Evolutionary conservation across 1,140 invertebrate genomes (phyloP), one percentile per base, ranked within the genome.

Genomic region (Hestina assimilis): DNA sequence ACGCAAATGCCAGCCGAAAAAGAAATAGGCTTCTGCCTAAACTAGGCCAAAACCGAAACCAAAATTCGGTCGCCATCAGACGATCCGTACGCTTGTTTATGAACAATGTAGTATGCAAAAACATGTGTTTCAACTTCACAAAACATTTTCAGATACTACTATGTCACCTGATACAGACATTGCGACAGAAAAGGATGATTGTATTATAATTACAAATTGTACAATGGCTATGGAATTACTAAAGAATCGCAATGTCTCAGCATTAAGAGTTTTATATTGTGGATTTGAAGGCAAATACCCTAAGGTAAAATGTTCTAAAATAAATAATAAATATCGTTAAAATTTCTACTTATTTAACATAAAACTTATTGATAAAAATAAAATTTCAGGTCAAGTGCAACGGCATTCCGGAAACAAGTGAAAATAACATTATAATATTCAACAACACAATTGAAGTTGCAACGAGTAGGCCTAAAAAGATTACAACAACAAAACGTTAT

Each of bases 311-410:
- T n/a, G 7, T 26, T n/a, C 15, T 21, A 28, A 28, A 28, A 28
- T 28, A 28, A 7, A 26, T 26, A 2, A 4, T 1, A 26, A 5
- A 2, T n/a, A n/a, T n/a, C 24, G 5, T 26, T 8, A 28, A 28
- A 2, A 8, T 2, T n/a, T 1, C 8, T 9, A 28, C 8, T 8
- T 8, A 4, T 28, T 4, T 28, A 28, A 28, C 2, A 28, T 28
- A 28, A 5, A 5, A 28, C 6, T 33, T 14, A 33, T 6, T 33
- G 6, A 15, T 33, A 6, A 6, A 0, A 53, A 15, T 33, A 43
- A 31, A 17, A 42, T 57, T 63, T 35, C 23, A 71, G 69, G 65
- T 65, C 0, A 69, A 66, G 29, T 72, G 69, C n/a, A n/a, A n/a
- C n/a, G n/a, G n/a, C n/a, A n/a, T n/a, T 50, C 62, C 69, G 12